Evolutionary conservation across 1,140 invertebrate genomes (phyloP), one percentile per base, ranked within the genome.

Genomic region (Cotesia chilonis): DNA sequence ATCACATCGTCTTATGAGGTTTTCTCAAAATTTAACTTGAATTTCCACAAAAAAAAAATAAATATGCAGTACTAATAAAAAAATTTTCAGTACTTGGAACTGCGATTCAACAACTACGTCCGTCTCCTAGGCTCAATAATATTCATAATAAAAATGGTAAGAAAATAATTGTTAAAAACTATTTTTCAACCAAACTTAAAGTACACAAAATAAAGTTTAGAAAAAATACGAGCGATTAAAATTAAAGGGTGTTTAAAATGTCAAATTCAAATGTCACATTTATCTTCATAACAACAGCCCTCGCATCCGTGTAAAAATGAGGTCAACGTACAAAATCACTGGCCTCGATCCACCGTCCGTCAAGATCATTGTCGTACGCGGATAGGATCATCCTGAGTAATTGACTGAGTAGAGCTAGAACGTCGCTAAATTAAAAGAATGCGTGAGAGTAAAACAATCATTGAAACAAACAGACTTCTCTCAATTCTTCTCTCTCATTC

Each of bases 1-100:
- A 91, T 94, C 41, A 95, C 93, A 17, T 95, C 93, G 64, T 93
- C 92, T 9, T 96, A 95, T 85, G 92, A 96, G 90, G 94, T 94
- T 89, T 6, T 47, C 5, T 47, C 10, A 47, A 28, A 28, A 28
- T 28, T 28, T 2, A 28, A 28, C 28, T 28, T 28, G 28, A 28
- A 28, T 28, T 28, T 28, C 28, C 28, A 2, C 28, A 28, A 28
- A 28, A 28, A 28, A 28, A 28, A 28, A 28, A 28, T 28, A 0
- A 28, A 28, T 28, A 28, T 2, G 28, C 3, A 28, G 1, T 28
- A 28, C 28, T 28, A 28, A 28, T 28, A 28, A 28, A 28, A 28
- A 28, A 28, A 28, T 28, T 55, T 54, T n/a, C 83, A 95, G 93
- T 95, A 95, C 82, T 85, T 95, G 66, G 91, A 93, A 71, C 77